Conservation (phyloP, 2,888 invertebrate species). For the Allolobophora icterica region DNA sequence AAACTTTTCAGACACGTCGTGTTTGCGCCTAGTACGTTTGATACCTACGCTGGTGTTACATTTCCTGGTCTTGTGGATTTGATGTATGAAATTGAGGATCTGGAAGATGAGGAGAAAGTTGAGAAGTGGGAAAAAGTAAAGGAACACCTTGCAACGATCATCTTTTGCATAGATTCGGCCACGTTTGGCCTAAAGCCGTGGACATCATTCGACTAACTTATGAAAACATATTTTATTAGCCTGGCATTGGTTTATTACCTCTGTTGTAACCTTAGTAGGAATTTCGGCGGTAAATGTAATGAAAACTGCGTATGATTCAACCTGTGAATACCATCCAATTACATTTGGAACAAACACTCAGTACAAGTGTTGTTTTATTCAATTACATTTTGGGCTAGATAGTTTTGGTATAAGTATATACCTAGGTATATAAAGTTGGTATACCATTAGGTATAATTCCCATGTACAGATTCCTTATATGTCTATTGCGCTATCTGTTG, state of each 20-base stretch:
- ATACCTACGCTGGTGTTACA: conserved; percentile 57
- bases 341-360: too few relatives aligned
- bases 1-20: conserved; percentile 56
- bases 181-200: conserved; percentile 13
- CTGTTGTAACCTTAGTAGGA: too few relatives aligned
- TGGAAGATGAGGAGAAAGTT: conserved; percentile 24
- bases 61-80: conserved; percentile 61
- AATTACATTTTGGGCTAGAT: too few relatives aligned
- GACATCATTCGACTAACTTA: neutral
- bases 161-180: conserved; percentile 38
- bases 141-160: conserved; percentile 37
- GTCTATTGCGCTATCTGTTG: too few relatives aligned
- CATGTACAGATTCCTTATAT: too few relatives aligned
- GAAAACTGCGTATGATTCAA: too few relatives aligned
- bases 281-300: too few relatives aligned
- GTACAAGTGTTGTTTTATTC: too few relatives aligned
- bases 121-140: conserved; percentile 34
- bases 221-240: neutral
- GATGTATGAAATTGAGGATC: conserved; percentile 53
- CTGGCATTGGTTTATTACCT: neutral
- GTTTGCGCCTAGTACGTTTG: conserved; percentile 59
- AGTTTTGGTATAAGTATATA: too few relatives aligned
- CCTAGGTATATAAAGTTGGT: too few relatives aligned
- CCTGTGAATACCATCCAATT: too few relatives aligned
- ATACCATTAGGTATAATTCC: too few relatives aligned